Evolutionary conservation across 2,888 invertebrate species (phyloP), one percentile per base, ranked within the genome.

Genomic region (Chloromyia formosa): DNA sequence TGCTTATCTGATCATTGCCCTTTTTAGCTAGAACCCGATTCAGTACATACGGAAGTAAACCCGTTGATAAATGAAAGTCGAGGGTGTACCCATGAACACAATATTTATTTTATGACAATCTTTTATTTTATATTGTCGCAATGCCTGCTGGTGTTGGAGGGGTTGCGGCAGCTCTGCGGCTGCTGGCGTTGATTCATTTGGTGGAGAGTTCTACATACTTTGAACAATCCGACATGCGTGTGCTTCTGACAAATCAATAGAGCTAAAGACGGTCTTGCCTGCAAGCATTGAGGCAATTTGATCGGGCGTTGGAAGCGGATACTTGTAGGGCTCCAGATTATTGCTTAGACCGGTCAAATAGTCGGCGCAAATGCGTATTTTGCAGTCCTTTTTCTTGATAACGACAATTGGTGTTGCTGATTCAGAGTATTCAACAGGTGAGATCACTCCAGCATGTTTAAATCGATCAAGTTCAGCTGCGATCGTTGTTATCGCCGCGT

Each of bases 181-280:
- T 10, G 12, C 7, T n/a, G 68, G 7, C 78, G 16, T n/a, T 78
- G 75, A 9, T 73, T 76, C 1, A 77, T 77, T 23, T 77, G 72
- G 22, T n/a, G n/a, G 49, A 45, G 10, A 12, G 14, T n/a, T n/a
- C n/a, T n/a, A n/a, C n/a, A n/a, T n/a, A 54, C 54, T 16, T 9
- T 54, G 54, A 54, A 54, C n/a, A 54, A 18, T 54, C 54, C 54
- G 2, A 60, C n/a, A 60, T 60, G 20, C 60, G 54, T 54, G 54
- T 35, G 60, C 60, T 3, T 60, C 60, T 4, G 60, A 60, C 14
- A 60, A 18, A 12, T 60, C 60, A 22, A 60, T 60, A 1, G 16
- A 14, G 14, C 16, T 60, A 22, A 60, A 35, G 7, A 35, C 27
- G 2, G 27, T 35, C 27, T 35, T 35, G 3, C 27, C 27, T 35